phyloP scores from a whole-genome alignment of 2,888 invertebrate species.

The Dynastes tityus region DNA sequence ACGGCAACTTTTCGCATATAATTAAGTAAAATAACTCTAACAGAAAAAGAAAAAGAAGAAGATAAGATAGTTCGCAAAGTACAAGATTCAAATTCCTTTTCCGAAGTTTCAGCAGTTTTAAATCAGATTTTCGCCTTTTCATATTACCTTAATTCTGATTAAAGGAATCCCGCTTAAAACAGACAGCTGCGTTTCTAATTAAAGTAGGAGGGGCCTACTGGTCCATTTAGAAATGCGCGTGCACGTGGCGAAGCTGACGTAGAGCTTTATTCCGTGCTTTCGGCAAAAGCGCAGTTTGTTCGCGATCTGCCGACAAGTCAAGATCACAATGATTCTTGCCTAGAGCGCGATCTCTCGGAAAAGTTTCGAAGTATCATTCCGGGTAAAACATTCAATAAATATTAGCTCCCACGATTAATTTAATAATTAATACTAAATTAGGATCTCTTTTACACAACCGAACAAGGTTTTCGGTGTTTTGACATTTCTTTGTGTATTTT shows the following conservation, averaged over 20 bases:
- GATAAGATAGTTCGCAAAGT: too few relatives aligned
- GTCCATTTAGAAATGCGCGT: conserved; percentile 29
- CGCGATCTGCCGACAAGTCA: conserved; percentile 22
- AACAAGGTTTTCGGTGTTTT: background rate
- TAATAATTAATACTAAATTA: background rate
- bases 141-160: conserved; percentile 22
- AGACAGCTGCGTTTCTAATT: conserved; percentile 31
- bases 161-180: conserved; percentile 12
- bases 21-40: too few relatives aligned
- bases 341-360: background rate
- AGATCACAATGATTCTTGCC: conserved; percentile 1
- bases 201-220: conserved; percentile 20
- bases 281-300: conserved; percentile 28
- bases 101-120: conserved; percentile 13
- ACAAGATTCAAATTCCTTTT: conserved; percentile 4
- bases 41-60: too few relatives aligned
- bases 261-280: conserved; percentile 30
- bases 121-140: conserved; percentile 16
- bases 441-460: background rate
- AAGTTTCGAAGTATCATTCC: background rate
- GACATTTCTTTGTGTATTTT: background rate
- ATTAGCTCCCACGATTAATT: background rate
- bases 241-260: conserved; percentile 19
- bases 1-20: too few relatives aligned
- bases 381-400: background rate